A percentile compares a stretch with the other conserved stretches of the same genome.
These are phyloP conservation scores for Perca schrenkii DNA, from an alignment of 2,113 vertebrate genomes.

Conservation along the genomic window DNA sequence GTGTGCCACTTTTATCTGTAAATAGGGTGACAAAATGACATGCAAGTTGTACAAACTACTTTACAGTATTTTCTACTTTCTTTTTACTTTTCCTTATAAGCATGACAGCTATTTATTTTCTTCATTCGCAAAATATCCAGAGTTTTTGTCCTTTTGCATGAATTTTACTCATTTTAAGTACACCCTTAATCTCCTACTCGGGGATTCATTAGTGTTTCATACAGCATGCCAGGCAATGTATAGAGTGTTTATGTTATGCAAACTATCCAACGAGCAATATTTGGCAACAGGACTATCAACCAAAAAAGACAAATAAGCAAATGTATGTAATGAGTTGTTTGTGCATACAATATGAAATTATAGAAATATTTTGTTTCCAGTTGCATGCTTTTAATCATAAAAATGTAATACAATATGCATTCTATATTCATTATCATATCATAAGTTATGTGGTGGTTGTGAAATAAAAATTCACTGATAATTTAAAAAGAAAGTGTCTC, in stretches of 20 bases:
- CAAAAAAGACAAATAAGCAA: conserved; percentile 38
- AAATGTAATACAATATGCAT: conserved; percentile 22
- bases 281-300: conserved; percentile 22
- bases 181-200: conserved; percentile 14
- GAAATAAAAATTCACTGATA: conserved; percentile 47
- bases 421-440: conserved; percentile 30
- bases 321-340: conserved; percentile 16
- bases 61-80: conserved; percentile 1
- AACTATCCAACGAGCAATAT: conserved; percentile 33
- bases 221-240: conserved; percentile 18
- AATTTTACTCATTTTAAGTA: conserved; percentile 9
- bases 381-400: conserved; percentile 48
- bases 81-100: not conserved
- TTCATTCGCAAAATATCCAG: conserved; percentile 7
- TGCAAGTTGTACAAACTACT: conserved; percentile 24
- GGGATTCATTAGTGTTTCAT: conserved; percentile 28
- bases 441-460: conserved; percentile 17
- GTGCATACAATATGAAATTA: conserved; percentile 35
- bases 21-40: conserved; percentile 49
- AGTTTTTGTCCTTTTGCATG: conserved; percentile 7
- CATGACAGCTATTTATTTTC: conserved; percentile 57
- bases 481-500: conserved; percentile 8
- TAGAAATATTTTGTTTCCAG: conserved; percentile 37
- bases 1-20: conserved; percentile 28
- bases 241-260: conserved; percentile 44